phyloP scores from a whole-genome alignment of 92 coral and sea anemone genomes.

The Blastomussa wellsi region DNA sequence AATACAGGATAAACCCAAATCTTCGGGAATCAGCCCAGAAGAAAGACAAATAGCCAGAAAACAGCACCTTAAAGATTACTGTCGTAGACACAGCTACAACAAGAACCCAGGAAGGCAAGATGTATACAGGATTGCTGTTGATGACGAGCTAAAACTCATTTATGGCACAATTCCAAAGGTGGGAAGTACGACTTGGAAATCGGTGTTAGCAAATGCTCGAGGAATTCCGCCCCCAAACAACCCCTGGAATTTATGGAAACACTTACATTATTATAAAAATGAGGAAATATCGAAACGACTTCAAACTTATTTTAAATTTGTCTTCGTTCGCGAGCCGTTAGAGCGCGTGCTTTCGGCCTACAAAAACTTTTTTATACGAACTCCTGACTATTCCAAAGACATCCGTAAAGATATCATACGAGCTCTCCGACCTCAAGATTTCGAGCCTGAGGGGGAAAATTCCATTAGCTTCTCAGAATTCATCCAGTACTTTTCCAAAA shows the following conservation, averaged over 20 bases:
- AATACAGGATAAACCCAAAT: no score
- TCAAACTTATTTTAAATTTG: background rate
- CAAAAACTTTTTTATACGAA: background rate
- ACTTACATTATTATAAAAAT: no score
- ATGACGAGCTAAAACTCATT: background rate
- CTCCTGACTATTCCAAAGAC: no score
- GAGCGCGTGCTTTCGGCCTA: background rate
- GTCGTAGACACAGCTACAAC: background rate
- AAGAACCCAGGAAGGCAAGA: background rate
- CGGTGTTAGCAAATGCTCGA: background rate
- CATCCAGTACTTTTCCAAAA: no score
- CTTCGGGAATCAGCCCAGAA: no score
- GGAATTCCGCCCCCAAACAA: background rate
- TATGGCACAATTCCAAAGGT: background rate
- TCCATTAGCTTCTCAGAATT: no score
- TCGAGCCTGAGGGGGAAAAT: no score
- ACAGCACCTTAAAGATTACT: background rate
- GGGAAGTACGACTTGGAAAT: background rate
- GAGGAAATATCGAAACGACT: background rate
- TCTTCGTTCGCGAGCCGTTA: background rate
- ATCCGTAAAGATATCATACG: no score
- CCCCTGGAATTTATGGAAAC: background rate
- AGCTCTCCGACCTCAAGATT: no score
- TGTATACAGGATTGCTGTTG: background rate
- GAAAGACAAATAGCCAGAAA: background rate